phyloP scores from a whole-genome alignment of 2,797 vertebrate genomes.

The Gymnothorax javanicus region DNA sequence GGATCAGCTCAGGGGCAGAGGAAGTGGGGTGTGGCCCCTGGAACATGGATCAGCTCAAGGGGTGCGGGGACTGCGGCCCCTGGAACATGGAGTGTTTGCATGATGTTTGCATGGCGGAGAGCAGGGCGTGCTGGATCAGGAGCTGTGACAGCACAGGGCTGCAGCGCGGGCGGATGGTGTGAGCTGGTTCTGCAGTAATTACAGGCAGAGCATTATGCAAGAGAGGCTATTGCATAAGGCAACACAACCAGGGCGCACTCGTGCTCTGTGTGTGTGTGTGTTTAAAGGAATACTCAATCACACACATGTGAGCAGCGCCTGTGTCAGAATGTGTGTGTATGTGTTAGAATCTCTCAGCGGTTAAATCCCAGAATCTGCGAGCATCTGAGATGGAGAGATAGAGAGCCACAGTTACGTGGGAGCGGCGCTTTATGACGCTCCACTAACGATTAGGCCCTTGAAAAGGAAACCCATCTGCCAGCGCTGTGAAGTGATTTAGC shows the following conservation, averaged over 20 bases:
- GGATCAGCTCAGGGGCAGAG: no score
- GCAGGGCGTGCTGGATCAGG: background rate
- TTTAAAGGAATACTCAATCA: background rate
- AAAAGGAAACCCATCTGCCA: conserved; percentile 41
- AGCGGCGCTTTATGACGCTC: conserved; percentile 19
- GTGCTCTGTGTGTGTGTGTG: conserved; percentile 55
- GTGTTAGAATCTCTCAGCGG: conserved; percentile 19
- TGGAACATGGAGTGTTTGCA: background rate
- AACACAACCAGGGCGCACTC: conserved; percentile 59
- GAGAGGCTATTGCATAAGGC: conserved; percentile 69
- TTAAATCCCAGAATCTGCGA: conserved; percentile 4
- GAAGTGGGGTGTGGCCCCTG: no score
- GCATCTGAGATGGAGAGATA: conserved; percentile 23
- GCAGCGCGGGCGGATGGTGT: conserved; percentile 52
- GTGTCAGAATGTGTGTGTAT: conserved; percentile 44
- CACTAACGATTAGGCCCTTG: conserved; percentile 32
- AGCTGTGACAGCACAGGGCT: background rate
- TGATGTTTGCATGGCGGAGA: conserved; percentile 3
- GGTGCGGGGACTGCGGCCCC: background rate
- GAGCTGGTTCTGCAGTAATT: conserved; percentile 70
- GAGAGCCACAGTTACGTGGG: conserved; percentile 23
- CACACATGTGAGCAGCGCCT: conserved; percentile 42
- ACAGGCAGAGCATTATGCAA: conserved; percentile 75
- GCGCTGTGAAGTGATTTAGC: conserved; percentile 29
- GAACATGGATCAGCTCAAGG: background rate